Evolutionary conservation across 2,797 vertebrate genomes (phyloP), one percentile per base, ranked within the genome.

Genomic region (Betta splendens): DNA sequence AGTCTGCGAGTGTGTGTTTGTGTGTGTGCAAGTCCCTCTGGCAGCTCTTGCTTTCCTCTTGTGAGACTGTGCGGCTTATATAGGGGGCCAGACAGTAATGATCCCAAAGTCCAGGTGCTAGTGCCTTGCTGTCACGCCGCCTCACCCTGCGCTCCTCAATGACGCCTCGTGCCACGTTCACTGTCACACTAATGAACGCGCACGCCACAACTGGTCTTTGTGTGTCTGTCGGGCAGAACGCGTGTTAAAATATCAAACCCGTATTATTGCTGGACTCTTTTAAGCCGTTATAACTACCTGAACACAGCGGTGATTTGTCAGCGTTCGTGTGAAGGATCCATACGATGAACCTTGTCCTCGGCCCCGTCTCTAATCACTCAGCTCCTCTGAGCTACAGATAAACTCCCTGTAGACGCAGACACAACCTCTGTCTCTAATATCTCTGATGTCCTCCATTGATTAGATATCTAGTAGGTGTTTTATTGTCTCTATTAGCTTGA

Each of bases 71-170:
- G 38, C 33, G 18, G 67, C 56, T 89, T 89, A 68, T 87, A 89
- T 81, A 89, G 73, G 5, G 3, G 43, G 46, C 10, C 46, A 15
- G 35, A 43, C 37, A n/a, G 16, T 66, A 67, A 85, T 59, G 59
- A 83, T 80, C 46, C 46, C 87, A 91, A 89, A 91, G 89, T 91
- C 87, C 89, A 89, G 50, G 20, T 16, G 39, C 29, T 22, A 46
- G 54, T 87, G 85, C 51, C 78, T 58, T 66, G 85, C 74, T 88
- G 87, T 88, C 87, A 87, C 66, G 44, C 52, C 31, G 58, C 68
- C 77, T 79, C 78, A 83, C 78, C 64, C 71, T 51, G 11, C 4
- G 54, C 18, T 49, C 55, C 22, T 47, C 26, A 61, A 45, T 60
- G 40, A 67, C 32, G 65, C 45, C 25, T 23, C 61, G 28, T 38